Percentiles rank a stretch among this genome's conserved stretches.
Evolutionary conservation across 2,797 vertebrate species (phyloP).

Genomic region (Octomys mimax): DNA sequence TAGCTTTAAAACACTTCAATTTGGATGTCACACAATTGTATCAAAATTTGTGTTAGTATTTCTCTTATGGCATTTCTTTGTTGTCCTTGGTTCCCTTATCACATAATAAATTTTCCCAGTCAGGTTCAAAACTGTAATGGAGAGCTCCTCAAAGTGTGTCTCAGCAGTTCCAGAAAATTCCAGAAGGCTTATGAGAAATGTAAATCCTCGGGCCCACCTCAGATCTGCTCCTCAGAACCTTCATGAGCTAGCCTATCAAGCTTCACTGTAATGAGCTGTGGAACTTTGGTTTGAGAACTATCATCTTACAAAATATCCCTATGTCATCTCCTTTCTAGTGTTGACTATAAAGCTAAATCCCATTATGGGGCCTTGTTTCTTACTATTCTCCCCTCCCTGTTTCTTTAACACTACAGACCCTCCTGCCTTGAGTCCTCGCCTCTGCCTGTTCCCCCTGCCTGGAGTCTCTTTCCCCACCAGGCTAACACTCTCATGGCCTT

Average conservation of each 20-base stretch:
- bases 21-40: background rate
- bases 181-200: background rate
- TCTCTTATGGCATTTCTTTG: background rate
- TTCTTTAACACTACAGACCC: background rate
- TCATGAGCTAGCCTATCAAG: background rate
- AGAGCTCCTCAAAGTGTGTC: background rate
- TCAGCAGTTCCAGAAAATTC: background rate
- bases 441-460: background rate
- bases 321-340: background rate
- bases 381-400: background rate
- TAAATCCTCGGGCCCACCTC: background rate
- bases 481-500: background rate
- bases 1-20: background rate
- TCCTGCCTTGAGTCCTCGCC: background rate
- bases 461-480: background rate
- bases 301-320: background rate
- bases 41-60: conserved; percentile 20
- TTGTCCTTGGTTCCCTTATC: background rate
- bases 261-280: background rate
- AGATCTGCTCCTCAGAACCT: background rate
- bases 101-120: background rate
- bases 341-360: background rate
- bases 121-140: background rate
- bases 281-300: background rate
- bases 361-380: background rate